phyloP scores from a whole-genome alignment of 1,140 invertebrate genomes.

The Brachionus calyciflorus region DNA sequence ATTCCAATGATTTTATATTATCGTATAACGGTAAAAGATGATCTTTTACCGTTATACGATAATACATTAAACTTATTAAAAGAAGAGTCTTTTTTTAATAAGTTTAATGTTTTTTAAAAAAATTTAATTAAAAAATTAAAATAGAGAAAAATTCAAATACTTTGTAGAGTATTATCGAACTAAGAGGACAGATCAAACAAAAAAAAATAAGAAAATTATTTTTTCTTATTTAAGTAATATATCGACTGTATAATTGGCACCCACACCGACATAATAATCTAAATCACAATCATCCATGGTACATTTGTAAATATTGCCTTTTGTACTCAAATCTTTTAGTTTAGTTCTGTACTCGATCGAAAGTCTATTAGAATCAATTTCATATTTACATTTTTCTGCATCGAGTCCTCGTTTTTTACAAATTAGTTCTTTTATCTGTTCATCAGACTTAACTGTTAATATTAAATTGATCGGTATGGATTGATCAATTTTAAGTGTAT shows the following conservation, averaged over 20 bases:
- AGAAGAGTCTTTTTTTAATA: no score
- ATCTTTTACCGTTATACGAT: no score
- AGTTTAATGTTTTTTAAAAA: no score
- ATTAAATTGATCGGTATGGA: slow-evolving; percentile 28
- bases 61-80: no score
- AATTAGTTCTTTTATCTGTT: slow-evolving; percentile 15
- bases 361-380: background rate
- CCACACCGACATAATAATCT: slow-evolving; percentile 14
- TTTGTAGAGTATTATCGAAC: no score
- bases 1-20: no score
- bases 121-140: no score
- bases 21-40: no score
- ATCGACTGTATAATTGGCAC: slow-evolving; percentile 22
- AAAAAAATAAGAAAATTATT: no score
- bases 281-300: slow-evolving; percentile 27
- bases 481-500: slow-evolving; percentile 30
- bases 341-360: background rate
- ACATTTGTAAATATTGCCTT: slow-evolving; percentile 27
- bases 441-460: slow-evolving; percentile 7
- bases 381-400: slow-evolving; percentile 32
- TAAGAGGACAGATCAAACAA: no score
- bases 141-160: no score
- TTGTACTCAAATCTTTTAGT: background rate
- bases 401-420: background rate
- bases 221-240: no score